Base-by-base conservation (phyloP, 2,797 vertebrate species). In the Fistularia tabacaria region DNA sequence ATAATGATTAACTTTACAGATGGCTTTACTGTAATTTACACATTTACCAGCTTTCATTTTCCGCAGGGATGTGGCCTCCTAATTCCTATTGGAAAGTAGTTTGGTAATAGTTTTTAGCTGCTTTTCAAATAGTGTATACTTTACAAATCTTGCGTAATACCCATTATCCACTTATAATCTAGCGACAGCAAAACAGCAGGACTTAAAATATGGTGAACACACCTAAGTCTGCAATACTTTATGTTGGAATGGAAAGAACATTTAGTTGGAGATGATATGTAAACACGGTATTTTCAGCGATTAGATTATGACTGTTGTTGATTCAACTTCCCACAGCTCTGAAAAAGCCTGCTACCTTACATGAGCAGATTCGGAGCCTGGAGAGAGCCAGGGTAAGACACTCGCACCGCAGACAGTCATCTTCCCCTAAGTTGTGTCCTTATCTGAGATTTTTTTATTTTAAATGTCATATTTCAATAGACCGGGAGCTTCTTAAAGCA, bases 401-500 rank as follows among this genome's bases (percentile, higher is more conserved):
- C 41, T n/a, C 46, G 44, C 49, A 8, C 15, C 9, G 38, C 25
- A 7, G 3, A 36, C 39, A 7, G 10, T 14, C 9, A 6, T 48
- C 43, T 36, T 8, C n/a, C 15, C 11, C 9, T 37, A 40, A 66
- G 43, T 2, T 25, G 51, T 12, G n/a, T 14, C 38, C 38, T 11
- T 10, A 11, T 40, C 12, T 3, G n/a, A 11, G 2, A 15, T 39
- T 3, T 9, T 14, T 48, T 48, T 9, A 13, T 39, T 38, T 6
- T 3, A 25, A 25, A 25, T 36, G 38, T 38, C 42, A 15, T 8
- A 10, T 25, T 52, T 67, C 7, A 38, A 40, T 84, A 99, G 96
- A 97, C 95, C 1, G 96, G 97, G 58, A 98, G 93, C 79, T 95
- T 98, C 79, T 69, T 99, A 79, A 99, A 99, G 83, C 96, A 99